Evolutionary conservation across 2,888 invertebrate species (phyloP).

Genomic region (Falcaria lacertinaria): DNA sequence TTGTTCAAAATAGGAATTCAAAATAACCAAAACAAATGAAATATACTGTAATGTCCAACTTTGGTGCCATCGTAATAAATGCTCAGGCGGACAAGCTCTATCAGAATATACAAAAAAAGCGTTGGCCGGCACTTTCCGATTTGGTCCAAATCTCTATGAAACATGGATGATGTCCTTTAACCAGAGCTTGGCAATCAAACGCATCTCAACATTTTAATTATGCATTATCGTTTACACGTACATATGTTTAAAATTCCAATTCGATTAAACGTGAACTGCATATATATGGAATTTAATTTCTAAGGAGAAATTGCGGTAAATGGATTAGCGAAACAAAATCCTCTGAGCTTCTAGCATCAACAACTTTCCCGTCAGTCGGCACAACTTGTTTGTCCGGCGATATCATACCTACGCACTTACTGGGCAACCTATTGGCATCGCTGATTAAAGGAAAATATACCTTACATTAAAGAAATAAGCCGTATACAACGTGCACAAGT

Average conservation of each 20-base stretch:
- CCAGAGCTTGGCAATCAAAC: no score
- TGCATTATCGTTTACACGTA: neutral
- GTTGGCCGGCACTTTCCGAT: no score
- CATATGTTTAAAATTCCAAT: neutral
- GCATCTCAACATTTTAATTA: neutral
- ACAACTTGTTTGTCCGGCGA: constrained; percentile 14
- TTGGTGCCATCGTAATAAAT: no score
- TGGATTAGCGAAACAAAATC: constrained; percentile 50
- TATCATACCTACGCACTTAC: constrained; percentile 39
- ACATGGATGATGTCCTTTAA: no score
- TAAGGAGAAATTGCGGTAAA: constrained; percentile 38
- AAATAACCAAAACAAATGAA: no score
- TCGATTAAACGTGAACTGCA: neutral
- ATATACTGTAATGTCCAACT: no score
- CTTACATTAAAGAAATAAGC: constrained; percentile 28
- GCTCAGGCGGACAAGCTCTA: no score
- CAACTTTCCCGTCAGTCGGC: constrained; percentile 44
- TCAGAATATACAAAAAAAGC: no score
- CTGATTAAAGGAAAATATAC: constrained; percentile 25
- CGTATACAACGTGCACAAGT: constrained; percentile 16
- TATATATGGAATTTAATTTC: constrained; percentile 23
- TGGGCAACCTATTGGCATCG: constrained; percentile 26
- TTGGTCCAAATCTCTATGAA: no score
- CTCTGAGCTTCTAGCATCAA: constrained; percentile 36
- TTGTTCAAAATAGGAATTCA: no score